Conservation (phyloP, 2,888 invertebrate genomes). For the Leptinotarsa tumamoca region DNA sequence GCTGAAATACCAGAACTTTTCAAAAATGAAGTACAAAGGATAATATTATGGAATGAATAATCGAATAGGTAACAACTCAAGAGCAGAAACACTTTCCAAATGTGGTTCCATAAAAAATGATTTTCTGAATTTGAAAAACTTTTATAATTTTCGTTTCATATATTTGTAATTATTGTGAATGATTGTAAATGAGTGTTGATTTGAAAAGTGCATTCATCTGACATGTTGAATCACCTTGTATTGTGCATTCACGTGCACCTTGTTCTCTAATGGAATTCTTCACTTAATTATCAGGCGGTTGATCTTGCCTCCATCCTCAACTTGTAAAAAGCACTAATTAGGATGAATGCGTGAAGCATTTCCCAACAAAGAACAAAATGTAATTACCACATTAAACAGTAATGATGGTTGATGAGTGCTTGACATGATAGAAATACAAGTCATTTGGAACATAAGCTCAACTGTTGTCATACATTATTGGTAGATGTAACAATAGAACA, state of each 20-base stretch:
- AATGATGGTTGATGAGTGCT: constrained; percentile 36
- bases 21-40: too few species aligned
- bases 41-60: too few species aligned
- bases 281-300: constrained; percentile 47
- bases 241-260: constrained; percentile 15
- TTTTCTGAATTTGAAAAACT: too few species aligned
- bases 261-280: constrained; percentile 47
- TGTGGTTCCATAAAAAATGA: too few species aligned
- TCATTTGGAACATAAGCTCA: constrained; percentile 18
- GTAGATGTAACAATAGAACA: not conserved
- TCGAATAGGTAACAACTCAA: too few species aligned
- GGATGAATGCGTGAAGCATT: constrained; percentile 38
- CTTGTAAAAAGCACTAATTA: constrained; percentile 45
- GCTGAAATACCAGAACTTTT: too few species aligned
- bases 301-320: constrained; percentile 35
- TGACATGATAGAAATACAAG: constrained; percentile 28
- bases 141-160: too few species aligned
- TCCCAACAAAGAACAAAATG: constrained; percentile 39
- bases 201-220: not conserved
- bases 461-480: constrained; percentile 17
- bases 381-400: constrained; percentile 41
- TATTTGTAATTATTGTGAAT: too few species aligned
- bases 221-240: constrained; percentile 20
- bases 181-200: not conserved
- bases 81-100: too few species aligned